Evolutionary conservation across 1,140 invertebrate species (phyloP).

Genomic region (fruit fly (Drosophila melanogaster)): DNA sequence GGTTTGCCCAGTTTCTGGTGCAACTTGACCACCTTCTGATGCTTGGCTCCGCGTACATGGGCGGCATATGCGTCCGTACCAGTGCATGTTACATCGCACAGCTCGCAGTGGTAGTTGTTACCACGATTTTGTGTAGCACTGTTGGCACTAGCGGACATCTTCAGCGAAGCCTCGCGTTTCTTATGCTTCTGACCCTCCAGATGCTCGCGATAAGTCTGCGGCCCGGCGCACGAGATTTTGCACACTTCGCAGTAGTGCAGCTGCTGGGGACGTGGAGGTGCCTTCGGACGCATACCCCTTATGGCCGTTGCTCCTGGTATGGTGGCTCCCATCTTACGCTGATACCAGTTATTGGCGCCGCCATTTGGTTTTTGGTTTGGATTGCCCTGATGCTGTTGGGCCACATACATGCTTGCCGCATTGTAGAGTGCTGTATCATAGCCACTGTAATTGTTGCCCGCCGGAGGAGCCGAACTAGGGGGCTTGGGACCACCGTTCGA

Average conservation of each 20-base stretch:
- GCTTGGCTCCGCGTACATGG: slow-evolving; percentile 98
- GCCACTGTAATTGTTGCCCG: slow-evolving; percentile 89
- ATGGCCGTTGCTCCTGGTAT: slow-evolving; percentile 63
- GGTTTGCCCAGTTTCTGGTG: slow-evolving; percentile 99
- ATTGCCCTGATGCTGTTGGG: slow-evolving; percentile 88
- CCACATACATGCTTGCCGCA: slow-evolving; percentile 96
- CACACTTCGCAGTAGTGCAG: slow-evolving; percentile 98
- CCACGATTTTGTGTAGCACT: slow-evolving; percentile 86
- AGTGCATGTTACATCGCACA: slow-evolving; percentile 99
- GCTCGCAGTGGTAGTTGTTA: slow-evolving; percentile 92
- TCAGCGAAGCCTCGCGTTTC: slow-evolving; percentile 97
- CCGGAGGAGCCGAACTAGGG: slow-evolving; percentile 77
- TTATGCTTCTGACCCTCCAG: slow-evolving; percentile 99
- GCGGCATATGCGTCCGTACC: slow-evolving; percentile 99
- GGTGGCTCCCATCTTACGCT: slow-evolving; percentile 85
- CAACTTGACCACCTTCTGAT: slow-evolving; percentile 98
- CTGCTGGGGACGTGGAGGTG: slow-evolving; percentile 94
- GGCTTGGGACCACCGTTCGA: slow-evolving; percentile 64
- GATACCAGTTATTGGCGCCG: slow-evolving; percentile 56
- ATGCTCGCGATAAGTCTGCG: slow-evolving; percentile 98
- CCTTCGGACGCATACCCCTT: slow-evolving; percentile 86
- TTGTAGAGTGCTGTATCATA: slow-evolving; percentile 97
- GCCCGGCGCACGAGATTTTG: slow-evolving; percentile 98
- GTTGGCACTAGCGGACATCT: slow-evolving; percentile 87
- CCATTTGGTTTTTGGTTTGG: slow-evolving; percentile 67